Evolutionary conservation across 2,888 invertebrate genomes (phyloP).

Genomic region (Drosophila neotestacea): DNA sequence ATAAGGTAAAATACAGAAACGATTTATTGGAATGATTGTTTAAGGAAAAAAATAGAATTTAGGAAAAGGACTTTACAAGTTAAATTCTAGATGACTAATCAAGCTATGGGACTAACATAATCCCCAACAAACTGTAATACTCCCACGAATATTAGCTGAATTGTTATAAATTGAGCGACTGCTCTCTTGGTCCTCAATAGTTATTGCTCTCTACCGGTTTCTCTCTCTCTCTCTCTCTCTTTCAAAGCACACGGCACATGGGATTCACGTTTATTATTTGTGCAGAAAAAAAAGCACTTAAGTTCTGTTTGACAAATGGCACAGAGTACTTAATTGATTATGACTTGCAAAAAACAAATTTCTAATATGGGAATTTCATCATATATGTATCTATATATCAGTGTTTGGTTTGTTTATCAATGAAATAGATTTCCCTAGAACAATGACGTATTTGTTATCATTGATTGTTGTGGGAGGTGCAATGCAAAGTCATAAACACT

Average conservation of each 20-base stretch:
- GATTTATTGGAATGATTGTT: too few species aligned
- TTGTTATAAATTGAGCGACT: constrained; percentile 4
- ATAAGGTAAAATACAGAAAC: too few species aligned
- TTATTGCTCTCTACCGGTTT: background rate
- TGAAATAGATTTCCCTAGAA: constrained; percentile 51
- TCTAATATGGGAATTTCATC: constrained; percentile 33
- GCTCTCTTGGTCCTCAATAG: background rate
- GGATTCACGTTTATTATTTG: constrained; percentile 6
- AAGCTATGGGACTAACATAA: background rate
- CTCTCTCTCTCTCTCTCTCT: background rate
- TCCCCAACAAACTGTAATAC: background rate
- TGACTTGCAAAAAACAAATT: constrained; percentile 38
- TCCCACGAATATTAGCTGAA: constrained; percentile 16
- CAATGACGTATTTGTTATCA: constrained; percentile 38
- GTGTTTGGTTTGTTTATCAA: constrained; percentile 17
- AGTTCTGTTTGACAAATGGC: constrained; percentile 15
- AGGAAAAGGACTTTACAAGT: background rate
- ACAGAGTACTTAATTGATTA: constrained; percentile 27
- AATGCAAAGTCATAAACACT: constrained; percentile 1
- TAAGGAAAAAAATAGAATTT: background rate
- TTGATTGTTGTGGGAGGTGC: background rate
- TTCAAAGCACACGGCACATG: constrained; percentile 14
- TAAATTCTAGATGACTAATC: constrained; percentile 14
- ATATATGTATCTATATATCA: constrained; percentile 1
- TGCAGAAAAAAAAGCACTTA: constrained; percentile 12